phyloP scores from a whole-genome alignment of 2,113 vertebrate species.

The Zapus hudsonius region DNA sequence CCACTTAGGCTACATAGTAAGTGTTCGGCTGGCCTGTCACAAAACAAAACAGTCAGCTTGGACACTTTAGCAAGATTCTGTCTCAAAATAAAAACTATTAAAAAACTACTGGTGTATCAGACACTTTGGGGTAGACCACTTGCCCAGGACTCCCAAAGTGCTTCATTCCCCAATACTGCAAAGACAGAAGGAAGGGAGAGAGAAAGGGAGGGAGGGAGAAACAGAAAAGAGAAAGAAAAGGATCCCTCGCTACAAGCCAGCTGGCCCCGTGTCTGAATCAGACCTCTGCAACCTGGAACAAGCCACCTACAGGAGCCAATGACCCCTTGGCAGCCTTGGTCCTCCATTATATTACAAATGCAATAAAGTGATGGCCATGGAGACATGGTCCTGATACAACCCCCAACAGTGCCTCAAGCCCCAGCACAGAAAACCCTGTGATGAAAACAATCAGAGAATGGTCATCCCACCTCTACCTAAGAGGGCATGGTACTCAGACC shows the following conservation, averaged over 20 bases:
- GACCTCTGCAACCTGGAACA: accelerated
- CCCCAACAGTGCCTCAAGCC: accelerated
- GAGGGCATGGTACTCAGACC: not conserved
- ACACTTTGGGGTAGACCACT: too few relatives aligned
- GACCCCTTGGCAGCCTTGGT: accelerated
- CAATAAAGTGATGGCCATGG: not conserved
- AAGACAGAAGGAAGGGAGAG: too few relatives aligned
- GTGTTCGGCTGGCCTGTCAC: not conserved
- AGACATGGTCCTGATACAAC: not conserved
- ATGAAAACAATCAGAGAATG: accelerated
- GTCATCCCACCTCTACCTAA: too few relatives aligned
- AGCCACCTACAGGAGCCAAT: accelerated
- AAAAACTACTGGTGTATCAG: not conserved
- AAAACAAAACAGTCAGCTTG: not conserved
- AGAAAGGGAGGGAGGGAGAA: not conserved
- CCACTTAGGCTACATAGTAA: not conserved
- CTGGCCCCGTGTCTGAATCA: accelerated
- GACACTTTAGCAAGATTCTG: not conserved
- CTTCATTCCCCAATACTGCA: not conserved
- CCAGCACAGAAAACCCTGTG: not conserved
- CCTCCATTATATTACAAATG: not conserved
- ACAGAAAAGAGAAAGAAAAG: too few relatives aligned
- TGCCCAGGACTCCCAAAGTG: not conserved
- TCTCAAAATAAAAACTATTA: not conserved
- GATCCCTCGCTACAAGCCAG: not conserved